A percentile compares a stretch with the other conserved stretches of the same genome.
Evolutionary conservation across 1,140 invertebrate genomes (phyloP).

Genomic region (Maconellicoccus hirsutus): DNA sequence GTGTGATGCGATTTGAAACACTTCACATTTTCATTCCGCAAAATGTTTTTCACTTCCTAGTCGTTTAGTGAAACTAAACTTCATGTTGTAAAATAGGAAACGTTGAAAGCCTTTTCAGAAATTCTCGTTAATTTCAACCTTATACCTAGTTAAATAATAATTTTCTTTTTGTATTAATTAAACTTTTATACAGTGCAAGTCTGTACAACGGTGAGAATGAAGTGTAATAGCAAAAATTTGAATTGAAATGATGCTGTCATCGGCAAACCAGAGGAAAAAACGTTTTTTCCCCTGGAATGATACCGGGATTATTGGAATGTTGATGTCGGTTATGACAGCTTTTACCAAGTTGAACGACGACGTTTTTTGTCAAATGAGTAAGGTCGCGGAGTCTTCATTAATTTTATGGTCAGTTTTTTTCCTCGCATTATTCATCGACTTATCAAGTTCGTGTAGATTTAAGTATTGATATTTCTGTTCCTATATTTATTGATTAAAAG

Average conservation of each 20-base stretch:
- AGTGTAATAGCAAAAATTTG: not conserved
- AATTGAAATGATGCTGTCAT: not conserved
- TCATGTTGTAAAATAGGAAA: not conserved
- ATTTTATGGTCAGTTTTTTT: no score
- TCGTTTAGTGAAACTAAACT: not conserved
- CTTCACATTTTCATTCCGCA: not conserved
- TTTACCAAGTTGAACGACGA: no score
- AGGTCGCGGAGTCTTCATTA: no score
- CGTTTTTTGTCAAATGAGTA: no score
- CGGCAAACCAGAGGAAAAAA: no score
- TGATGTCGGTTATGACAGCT: no score
- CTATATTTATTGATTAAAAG: no score
- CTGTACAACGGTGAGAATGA: not conserved
- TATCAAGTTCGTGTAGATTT: no score
- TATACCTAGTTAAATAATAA: not conserved
- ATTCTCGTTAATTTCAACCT: not conserved
- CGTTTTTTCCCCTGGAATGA: no score
- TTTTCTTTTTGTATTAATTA: constrained; percentile 6
- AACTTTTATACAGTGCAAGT: not conserved
- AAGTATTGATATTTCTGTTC: no score
- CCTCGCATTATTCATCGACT: no score
- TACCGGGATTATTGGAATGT: no score
- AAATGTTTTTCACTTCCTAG: not conserved
- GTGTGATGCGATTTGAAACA: not conserved
- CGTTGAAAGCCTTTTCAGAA: not conserved